Evolutionary conservation across 1,140 invertebrate genomes (phyloP).

Genomic region (Macrobrachium nipponense): DNA sequence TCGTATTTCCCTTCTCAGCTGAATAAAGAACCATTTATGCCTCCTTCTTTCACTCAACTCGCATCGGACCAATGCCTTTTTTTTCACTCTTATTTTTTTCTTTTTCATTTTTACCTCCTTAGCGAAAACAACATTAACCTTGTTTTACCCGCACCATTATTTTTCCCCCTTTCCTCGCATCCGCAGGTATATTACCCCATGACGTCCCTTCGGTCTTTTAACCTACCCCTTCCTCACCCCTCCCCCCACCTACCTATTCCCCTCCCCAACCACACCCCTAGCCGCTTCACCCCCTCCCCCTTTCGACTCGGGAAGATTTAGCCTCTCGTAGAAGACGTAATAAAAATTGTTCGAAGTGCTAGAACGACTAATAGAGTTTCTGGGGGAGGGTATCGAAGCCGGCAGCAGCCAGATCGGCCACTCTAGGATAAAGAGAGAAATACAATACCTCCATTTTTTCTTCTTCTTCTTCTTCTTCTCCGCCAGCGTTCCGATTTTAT

Average conservation of each 20-base stretch:
- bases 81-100: too few species aligned
- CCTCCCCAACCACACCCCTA: neutral
- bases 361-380: constrained; percentile 51
- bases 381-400: constrained; percentile 11
- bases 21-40: too few species aligned
- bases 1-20: too few species aligned
- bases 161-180: too few species aligned
- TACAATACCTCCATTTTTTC: constrained; percentile 45
- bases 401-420: neutral
- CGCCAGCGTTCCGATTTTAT: constrained; percentile 24
- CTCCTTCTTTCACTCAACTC: too few species aligned
- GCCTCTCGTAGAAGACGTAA: constrained; percentile 32
- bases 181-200: too few species aligned
- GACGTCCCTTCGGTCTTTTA: neutral
- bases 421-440: constrained; percentile 14
- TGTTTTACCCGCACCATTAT: too few species aligned
- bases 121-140: too few species aligned
- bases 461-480: neutral
- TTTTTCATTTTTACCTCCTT: too few species aligned
- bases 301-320: neutral
- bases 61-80: too few species aligned
- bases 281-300: neutral
- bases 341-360: constrained; percentile 37
- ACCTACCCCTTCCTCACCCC: neutral
- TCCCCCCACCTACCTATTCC: neutral